Evolutionary conservation across 2,797 vertebrate genomes (phyloP).

Genomic region (Malurus leucopterus): DNA sequence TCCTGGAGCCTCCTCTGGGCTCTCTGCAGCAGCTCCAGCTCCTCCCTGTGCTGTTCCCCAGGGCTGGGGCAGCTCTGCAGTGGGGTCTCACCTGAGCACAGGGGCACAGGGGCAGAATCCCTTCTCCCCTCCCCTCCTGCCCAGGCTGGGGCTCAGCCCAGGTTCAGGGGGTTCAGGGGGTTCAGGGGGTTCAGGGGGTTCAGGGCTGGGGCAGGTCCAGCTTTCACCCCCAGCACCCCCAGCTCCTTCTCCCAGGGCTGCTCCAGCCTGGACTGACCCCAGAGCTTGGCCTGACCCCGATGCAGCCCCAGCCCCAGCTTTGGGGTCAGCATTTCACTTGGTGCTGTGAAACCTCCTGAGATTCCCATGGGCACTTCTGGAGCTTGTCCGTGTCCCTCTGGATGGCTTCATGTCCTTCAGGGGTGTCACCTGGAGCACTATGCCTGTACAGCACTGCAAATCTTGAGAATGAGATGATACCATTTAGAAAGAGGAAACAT

Average conservation of each 20-base stretch:
- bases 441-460: background rate
- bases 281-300: background rate
- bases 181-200: background rate
- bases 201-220: background rate
- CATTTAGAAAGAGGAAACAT: background rate
- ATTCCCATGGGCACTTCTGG: background rate
- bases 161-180: background rate
- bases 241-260: background rate
- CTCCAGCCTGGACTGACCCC: fast-evolving
- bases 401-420: background rate
- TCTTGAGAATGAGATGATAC: background rate
- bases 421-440: background rate
- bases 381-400: background rate
- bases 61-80: background rate
- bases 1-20: background rate
- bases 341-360: background rate
- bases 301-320: no score
- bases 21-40: background rate
- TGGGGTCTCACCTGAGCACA: background rate
- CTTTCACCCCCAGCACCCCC: background rate
- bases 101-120: background rate
- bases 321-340: no score
- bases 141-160: background rate
- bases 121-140: background rate
- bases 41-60: background rate